These are phyloP conservation scores for Eptesicus fuscus DNA, from an alignment of 2,113 vertebrate genomes.

Conservation along the genomic window DNA sequence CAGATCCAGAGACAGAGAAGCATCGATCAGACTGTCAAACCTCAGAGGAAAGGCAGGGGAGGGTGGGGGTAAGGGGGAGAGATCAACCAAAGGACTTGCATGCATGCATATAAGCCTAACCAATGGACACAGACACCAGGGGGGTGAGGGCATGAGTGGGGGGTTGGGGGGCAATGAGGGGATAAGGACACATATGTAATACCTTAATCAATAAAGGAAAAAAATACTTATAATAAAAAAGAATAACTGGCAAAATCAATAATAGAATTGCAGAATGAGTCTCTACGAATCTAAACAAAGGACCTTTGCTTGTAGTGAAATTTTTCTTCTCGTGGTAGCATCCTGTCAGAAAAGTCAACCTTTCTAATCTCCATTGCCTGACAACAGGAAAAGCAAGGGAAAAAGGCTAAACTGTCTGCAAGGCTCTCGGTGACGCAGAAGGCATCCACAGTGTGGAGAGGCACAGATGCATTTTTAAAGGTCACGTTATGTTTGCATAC, in stretches of 20 bases:
- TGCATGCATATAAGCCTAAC: too few species aligned
- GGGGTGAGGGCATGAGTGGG: too few species aligned
- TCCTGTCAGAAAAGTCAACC: background rate
- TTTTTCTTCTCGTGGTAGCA: background rate
- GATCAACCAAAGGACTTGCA: too few species aligned
- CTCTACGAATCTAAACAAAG: background rate
- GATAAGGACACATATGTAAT: too few species aligned
- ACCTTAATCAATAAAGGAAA: too few species aligned
- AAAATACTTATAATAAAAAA: background rate
- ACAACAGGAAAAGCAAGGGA: background rate
- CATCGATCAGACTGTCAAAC: too few species aligned
- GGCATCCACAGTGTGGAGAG: background rate
- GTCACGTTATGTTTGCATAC: background rate
- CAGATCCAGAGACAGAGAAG: too few species aligned
- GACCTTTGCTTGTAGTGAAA: background rate
- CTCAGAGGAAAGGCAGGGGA: too few species aligned
- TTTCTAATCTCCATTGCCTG: background rate
- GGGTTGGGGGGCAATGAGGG: too few species aligned
- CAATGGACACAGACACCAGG: too few species aligned
- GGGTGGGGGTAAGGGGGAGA: too few species aligned
- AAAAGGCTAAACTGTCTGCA: background rate
- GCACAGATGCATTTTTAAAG: constrained; percentile 5
- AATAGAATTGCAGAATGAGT: background rate
- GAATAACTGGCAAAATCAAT: background rate
- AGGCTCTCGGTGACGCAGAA: background rate